phyloP scores from a whole-genome alignment of 2,113 vertebrate genomes.

The Geococcyx californianus region DNA sequence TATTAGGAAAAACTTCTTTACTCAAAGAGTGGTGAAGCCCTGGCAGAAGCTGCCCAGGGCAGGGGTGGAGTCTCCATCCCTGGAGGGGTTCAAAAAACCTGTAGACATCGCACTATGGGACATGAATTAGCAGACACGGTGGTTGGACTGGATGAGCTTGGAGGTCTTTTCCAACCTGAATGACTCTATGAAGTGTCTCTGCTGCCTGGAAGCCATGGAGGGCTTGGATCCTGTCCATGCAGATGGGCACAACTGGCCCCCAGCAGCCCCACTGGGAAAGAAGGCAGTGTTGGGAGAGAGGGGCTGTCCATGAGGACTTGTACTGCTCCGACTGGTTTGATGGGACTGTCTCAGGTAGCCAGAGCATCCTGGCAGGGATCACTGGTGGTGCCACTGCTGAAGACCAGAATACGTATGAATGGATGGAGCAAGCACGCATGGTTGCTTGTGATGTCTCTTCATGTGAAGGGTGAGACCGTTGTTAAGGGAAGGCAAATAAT shows the following conservation, averaged over 20 bases:
- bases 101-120: no score
- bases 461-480: not conserved
- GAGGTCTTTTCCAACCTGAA: no score
- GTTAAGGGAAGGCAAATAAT: not conserved
- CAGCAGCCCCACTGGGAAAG: not conserved
- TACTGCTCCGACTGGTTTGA: not conserved
- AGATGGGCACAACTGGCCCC: not conserved
- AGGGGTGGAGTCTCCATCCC: no score
- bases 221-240: not conserved
- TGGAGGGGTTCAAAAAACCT: no score
- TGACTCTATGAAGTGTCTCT: not conserved
- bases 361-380: not conserved
- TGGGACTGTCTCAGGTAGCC: not conserved
- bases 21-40: no score
- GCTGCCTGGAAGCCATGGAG: not conserved
- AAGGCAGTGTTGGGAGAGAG: rapidly evolving
- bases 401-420: not conserved
- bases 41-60: no score
- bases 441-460: not conserved
- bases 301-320: rapidly evolving
- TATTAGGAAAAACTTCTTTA: no score
- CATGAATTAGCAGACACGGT: no score
- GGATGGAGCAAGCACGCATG: not conserved
- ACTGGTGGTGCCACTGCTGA: not conserved
- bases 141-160: no score